phyloP scores from a whole-genome alignment of 1,140 invertebrate species.

The Penaeus chinensis region DNA sequence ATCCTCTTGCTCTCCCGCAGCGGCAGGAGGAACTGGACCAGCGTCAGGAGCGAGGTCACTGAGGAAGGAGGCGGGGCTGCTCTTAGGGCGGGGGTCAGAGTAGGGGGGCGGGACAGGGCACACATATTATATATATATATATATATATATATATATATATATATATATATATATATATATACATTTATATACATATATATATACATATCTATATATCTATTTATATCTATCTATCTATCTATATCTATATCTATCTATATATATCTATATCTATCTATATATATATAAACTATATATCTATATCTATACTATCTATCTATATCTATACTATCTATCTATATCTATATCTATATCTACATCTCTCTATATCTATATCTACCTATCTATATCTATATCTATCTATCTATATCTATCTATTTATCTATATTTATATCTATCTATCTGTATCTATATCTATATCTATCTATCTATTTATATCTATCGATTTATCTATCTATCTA shows the following conservation, averaged over 20 bases:
- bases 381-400: no score
- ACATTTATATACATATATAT: conserved; percentile 19
- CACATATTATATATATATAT: conserved; percentile 44
- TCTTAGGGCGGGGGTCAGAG: no score
- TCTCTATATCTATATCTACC: no score
- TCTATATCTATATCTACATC: not conserved
- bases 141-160: conserved; percentile 40
- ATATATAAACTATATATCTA: not conserved
- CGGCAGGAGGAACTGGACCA: conserved; percentile 56
- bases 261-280: conserved; percentile 17
- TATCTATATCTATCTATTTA: no score
- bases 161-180: conserved; percentile 12
- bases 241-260: conserved; percentile 3
- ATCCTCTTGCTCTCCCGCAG: conserved; percentile 38
- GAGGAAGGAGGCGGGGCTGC: not conserved
- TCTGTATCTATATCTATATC: no score
- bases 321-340: no score
- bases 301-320: not conserved
- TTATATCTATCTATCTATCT: conserved; percentile 5
- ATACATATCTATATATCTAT: conserved; percentile 22
- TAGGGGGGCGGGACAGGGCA: no score
- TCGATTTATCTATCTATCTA: no score
- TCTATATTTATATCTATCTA: no score
- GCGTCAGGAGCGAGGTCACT: conserved; percentile 43
- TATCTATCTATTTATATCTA: not conserved